Evolutionary conservation across 2,888 invertebrate species (phyloP).

Genomic region (Tenthredo amoena): DNA sequence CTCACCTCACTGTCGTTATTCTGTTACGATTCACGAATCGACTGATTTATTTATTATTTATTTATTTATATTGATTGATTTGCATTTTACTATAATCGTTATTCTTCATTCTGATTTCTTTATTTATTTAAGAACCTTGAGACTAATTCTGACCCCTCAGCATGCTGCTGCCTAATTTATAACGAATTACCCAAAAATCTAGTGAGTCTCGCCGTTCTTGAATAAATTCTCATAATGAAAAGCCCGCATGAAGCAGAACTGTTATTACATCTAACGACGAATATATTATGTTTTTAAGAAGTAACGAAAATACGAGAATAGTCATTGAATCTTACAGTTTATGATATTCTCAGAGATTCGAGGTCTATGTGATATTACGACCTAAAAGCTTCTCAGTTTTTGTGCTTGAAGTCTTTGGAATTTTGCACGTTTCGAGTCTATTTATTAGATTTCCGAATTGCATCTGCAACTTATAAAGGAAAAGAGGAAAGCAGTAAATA

Average conservation of each 20-base stretch:
- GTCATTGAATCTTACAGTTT: no score
- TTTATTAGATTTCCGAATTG: background rate
- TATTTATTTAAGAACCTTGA: background rate
- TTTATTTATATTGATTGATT: slow-evolving; percentile 1
- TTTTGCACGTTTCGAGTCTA: background rate
- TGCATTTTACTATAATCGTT: background rate
- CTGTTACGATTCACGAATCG: slow-evolving; percentile 1
- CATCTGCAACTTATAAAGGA: background rate
- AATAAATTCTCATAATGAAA: slow-evolving; percentile 3
- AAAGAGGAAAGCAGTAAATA: background rate
- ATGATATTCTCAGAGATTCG: no score
- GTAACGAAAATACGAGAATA: background rate
- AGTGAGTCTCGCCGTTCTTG: background rate
- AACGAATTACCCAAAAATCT: background rate
- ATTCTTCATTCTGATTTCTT: slow-evolving; percentile 13
- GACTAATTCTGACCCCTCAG: background rate
- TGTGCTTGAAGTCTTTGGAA: background rate
- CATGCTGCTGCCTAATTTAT: background rate
- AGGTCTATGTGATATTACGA: background rate
- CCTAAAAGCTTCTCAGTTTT: background rate
- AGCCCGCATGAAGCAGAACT: slow-evolving; percentile 2
- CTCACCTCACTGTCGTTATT: slow-evolving; percentile 27
- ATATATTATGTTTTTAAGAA: background rate
- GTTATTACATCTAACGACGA: slow-evolving; percentile 1
- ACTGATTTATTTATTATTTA: background rate